phyloP scores from a whole-genome alignment of 2,113 vertebrate genomes.

The Callopanchax toddi region DNA sequence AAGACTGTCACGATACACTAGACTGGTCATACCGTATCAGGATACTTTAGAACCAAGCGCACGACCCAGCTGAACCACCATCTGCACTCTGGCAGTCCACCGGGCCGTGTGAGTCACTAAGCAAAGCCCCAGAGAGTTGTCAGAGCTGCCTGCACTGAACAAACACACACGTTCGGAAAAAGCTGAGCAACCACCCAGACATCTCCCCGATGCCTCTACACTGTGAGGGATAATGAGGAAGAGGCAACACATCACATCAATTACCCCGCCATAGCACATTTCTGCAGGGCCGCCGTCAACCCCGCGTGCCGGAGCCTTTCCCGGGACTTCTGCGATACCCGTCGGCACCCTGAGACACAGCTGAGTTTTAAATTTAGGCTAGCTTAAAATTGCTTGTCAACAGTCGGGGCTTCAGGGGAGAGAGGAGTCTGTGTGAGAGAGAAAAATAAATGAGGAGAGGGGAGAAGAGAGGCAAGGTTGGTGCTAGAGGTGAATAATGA shows the following conservation, averaged over 20 bases:
- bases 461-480: constrained; percentile 40
- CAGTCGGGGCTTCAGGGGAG: constrained; percentile 55
- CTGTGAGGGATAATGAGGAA: constrained; percentile 70
- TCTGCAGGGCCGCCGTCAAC: constrained; percentile 17
- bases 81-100: constrained; percentile 41
- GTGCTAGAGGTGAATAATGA: constrained; percentile 77
- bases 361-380: constrained; percentile 78
- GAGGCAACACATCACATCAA: constrained; percentile 76
- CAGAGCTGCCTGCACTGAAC: constrained; percentile 41
- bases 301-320: constrained; percentile 9
- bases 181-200: constrained; percentile 38
- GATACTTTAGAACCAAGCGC: constrained; percentile 5
- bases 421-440: neutral
- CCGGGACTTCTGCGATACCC: constrained; percentile 40
- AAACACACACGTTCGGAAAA: constrained; percentile 34
- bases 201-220: constrained; percentile 47
- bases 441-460: constrained; percentile 37
- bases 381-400: constrained; percentile 81
- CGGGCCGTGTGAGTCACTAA: constrained; percentile 49
- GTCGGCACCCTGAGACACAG: constrained; percentile 36
- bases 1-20: neutral
- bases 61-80: constrained; percentile 29
- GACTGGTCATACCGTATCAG: constrained; percentile 19
- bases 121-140: constrained; percentile 54
- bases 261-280: constrained; percentile 47